Percentiles rank a stretch among this genome's conserved stretches.
Evolutionary conservation across 2,113 vertebrate genomes (phyloP).

Genomic region (Brevimyrus niger): DNA sequence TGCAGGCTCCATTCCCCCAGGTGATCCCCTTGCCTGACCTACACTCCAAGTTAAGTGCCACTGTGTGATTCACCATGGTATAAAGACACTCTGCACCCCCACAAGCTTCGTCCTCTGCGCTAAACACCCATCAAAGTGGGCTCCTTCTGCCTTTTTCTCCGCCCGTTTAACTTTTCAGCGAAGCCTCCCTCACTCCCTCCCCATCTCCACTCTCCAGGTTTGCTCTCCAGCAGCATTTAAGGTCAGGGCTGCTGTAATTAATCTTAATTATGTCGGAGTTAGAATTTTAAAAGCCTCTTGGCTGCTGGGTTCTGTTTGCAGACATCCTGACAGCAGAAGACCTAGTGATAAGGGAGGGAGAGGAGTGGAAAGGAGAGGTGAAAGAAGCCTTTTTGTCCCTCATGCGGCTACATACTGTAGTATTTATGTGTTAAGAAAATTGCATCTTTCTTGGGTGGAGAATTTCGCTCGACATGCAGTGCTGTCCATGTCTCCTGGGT

Average conservation of each 20-base stretch:
- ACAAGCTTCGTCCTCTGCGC: background rate
- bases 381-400: background rate
- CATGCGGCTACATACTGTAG: background rate
- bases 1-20: background rate
- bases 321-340: background rate
- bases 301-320: background rate
- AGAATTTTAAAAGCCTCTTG: background rate
- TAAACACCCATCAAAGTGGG: background rate
- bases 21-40: background rate
- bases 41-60: background rate
- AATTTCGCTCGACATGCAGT: background rate
- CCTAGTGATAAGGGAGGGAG: background rate
- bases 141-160: constrained; percentile 21
- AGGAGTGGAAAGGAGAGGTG: background rate
- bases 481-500: background rate
- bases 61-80: background rate
- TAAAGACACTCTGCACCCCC: background rate
- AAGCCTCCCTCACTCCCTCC: background rate
- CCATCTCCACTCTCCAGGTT: background rate
- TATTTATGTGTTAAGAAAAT: background rate
- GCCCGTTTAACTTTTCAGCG: background rate
- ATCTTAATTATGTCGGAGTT: constrained; percentile 13
- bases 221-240: background rate
- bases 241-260: constrained; percentile 8
- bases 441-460: background rate